These are phyloP conservation scores for Rhinopomastus cyanomelas DNA, from an alignment of 2,113 vertebrate species.

Conservation along the genomic window DNA sequence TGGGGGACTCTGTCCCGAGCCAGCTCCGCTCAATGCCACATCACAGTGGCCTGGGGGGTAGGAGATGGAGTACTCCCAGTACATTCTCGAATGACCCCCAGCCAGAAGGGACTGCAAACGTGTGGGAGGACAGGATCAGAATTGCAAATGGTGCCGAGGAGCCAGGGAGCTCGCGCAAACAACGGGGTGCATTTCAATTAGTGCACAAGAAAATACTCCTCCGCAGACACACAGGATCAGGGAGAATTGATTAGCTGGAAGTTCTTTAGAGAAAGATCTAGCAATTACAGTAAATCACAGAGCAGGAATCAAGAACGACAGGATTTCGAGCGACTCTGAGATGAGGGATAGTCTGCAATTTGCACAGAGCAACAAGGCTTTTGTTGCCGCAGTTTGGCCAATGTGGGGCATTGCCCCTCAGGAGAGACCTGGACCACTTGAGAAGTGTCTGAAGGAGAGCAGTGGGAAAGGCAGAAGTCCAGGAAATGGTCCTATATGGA, in stretches of 20 bases:
- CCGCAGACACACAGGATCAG: neutral
- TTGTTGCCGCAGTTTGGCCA: neutral
- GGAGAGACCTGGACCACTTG: neutral
- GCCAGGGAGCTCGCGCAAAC: neutral
- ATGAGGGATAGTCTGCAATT: neutral
- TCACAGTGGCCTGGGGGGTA: neutral
- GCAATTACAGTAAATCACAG: neutral
- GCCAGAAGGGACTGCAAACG: constrained; percentile 2
- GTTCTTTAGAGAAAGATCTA: constrained; percentile 26
- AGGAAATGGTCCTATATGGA: neutral
- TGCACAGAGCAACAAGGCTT: neutral
- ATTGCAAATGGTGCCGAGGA: constrained; percentile 32
- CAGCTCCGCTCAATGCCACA: neutral
- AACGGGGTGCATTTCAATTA: constrained; percentile 15
- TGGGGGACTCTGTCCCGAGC: constrained; percentile 2
- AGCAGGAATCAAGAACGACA: neutral
- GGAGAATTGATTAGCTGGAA: neutral
- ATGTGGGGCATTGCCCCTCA: neutral
- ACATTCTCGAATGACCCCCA: constrained; percentile 18
- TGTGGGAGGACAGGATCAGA: constrained; percentile 17
- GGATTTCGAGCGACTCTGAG: neutral
- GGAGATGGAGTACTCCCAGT: neutral
- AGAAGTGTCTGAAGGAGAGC: neutral
- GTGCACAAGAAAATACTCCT: neutral
- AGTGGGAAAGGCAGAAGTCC: neutral